phyloP scores from a whole-genome alignment of 1,140 invertebrate genomes.

The Orussus abietinus region DNA sequence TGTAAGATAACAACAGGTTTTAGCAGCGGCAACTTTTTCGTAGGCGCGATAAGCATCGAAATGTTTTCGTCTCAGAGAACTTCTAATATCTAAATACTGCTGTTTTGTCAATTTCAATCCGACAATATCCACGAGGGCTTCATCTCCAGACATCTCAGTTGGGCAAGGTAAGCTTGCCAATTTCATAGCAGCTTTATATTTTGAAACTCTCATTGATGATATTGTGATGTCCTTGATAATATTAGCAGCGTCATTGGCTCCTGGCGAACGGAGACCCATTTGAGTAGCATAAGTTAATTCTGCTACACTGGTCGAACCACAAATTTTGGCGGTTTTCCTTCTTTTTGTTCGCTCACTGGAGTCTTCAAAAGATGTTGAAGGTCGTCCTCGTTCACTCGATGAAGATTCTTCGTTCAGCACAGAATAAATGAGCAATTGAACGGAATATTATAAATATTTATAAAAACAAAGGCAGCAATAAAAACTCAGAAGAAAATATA shows the following conservation, averaged over 20 bases:
- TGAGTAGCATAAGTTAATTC: constrained; percentile 25
- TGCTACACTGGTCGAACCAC: constrained; percentile 15
- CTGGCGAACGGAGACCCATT: constrained; percentile 18
- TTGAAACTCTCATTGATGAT: background rate
- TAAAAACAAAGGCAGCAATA: too few relatives aligned
- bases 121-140: background rate
- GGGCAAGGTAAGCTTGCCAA: background rate
- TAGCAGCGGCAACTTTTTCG: constrained; percentile 14
- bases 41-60: constrained; percentile 10
- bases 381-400: too few relatives aligned
- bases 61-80: background rate
- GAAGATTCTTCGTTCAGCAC: too few relatives aligned
- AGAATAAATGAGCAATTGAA: background rate
- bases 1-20: constrained; percentile 15
- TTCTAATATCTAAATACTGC: background rate
- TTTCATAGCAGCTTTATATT: constrained; percentile 1
- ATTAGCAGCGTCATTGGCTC: constrained; percentile 3
- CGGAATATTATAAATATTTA: too few relatives aligned
- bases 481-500: too few relatives aligned
- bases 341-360: constrained; percentile 28
- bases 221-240: constrained; percentile 7
- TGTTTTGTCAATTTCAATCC: constrained; percentile 4
- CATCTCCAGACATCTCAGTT: background rate
- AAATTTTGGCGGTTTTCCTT: constrained; percentile 27
- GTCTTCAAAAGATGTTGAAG: constrained; percentile 2